Base-by-base conservation (phyloP, 2,888 invertebrate genomes). In the Watsonalla cultraria region DNA sequence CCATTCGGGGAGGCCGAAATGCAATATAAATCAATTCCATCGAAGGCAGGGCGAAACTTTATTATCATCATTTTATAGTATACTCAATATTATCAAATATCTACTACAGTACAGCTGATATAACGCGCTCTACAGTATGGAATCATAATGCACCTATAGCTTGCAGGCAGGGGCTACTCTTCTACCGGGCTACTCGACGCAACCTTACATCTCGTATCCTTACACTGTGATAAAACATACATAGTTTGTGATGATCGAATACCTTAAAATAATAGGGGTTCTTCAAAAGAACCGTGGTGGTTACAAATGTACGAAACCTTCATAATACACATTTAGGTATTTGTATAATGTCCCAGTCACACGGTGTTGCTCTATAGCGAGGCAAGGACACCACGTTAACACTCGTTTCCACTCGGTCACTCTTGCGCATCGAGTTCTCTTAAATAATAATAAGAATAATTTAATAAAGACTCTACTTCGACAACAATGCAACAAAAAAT, bases 381-480 rank as follows among this genome's bases (percentile, higher is more conserved):
- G 47, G 24, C 47, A 47, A 13, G 34, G 6, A 35, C 45, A 45
- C 45, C 45, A 45, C 7, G 6, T 13, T n/a, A 35, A n/a, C 59
- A 61, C 64, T 64, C 61, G 58, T 61, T n/a, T 65, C 62, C 64
- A 64, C 65, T 68, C 67, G 59, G 68, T 69, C 70, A 66, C 70
- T 60, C 9, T 13, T 11, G 35, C 37, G 47, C 64, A 62, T 63
- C 66, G 67, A 67, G 61, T 72, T 67, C 68, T 70, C 78, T 78
- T 74, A 78, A 75, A 80, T 69, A 78, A 80, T 79, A 78, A 80
- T 37, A 81, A 80, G 71, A 88, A 87, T 88, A 87, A 89, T 84
- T 86, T 88, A 87, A 81, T 79, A 86, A 83, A 87, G 82, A 82
- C 80, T 87, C 86, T 87, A 87, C 80, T 80, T 77, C 76, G 79